Evolutionary conservation across 1,140 invertebrate species (phyloP).

Genomic region (Trypoxylus dichotomus): DNA sequence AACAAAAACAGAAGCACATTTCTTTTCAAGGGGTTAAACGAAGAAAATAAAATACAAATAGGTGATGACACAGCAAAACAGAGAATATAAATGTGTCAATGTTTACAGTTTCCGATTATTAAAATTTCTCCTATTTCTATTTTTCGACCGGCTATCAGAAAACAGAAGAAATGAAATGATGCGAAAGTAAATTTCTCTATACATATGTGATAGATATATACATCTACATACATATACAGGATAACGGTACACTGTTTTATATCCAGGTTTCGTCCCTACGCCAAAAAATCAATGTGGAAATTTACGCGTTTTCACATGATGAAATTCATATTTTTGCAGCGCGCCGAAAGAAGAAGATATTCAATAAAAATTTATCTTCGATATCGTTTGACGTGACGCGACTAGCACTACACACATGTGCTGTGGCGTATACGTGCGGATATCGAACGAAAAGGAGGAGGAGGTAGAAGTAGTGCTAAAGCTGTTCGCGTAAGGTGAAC

Average conservation of each 20-base stretch:
- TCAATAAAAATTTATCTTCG: constrained; percentile 23
- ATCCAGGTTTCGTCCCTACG: not conserved
- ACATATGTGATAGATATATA: not conserved
- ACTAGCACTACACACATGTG: not conserved
- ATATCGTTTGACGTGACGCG: constrained; percentile 15
- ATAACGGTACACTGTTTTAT: not conserved
- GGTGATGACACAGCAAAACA: too few relatives aligned
- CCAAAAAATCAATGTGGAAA: not conserved
- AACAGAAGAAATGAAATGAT: not conserved
- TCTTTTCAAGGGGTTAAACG: too few relatives aligned
- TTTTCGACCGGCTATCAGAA: not conserved
- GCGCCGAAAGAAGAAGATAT: constrained; percentile 19
- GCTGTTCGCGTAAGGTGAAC: not conserved
- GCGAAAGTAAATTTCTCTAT: not conserved
- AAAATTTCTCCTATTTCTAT: too few relatives aligned
- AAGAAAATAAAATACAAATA: too few relatives aligned
- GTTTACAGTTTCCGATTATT: too few relatives aligned
- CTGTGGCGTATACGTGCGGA: not conserved
- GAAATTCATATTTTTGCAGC: constrained; percentile 12
- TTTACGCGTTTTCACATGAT: constrained; percentile 23
- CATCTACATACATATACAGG: not conserved
- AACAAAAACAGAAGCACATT: too few relatives aligned
- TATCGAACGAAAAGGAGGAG: not conserved
- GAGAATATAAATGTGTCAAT: too few relatives aligned
- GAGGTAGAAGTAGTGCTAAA: not conserved